These are phyloP conservation scores for Choristoneura rosaceana DNA, from an alignment of 2,888 invertebrate species.

Conservation along the genomic window DNA sequence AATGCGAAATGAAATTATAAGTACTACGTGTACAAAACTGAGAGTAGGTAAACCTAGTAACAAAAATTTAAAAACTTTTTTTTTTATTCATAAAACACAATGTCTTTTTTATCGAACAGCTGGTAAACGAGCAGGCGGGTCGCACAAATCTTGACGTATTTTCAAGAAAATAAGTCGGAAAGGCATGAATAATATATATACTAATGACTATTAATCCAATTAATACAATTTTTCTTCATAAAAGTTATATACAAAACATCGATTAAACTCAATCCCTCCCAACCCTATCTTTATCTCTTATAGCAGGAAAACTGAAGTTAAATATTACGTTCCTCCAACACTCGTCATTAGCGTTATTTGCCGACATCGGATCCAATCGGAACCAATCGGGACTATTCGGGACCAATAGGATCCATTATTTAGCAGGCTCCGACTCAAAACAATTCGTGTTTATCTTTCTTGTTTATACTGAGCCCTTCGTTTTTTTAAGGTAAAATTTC, in stretches of 20 bases:
- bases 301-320: conserved; percentile 35
- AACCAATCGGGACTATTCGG: conserved; percentile 15
- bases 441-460: conserved; percentile 9
- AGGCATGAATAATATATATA: too few relatives aligned
- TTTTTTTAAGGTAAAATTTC: conserved; percentile 6
- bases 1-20: too few relatives aligned
- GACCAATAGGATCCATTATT: conserved; percentile 19
- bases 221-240: too few relatives aligned
- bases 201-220: too few relatives aligned
- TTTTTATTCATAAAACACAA: too few relatives aligned
- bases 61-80: too few relatives aligned
- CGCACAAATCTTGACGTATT: too few relatives aligned
- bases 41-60: too few relatives aligned
- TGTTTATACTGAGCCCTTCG: background rate
- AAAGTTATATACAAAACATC: background rate
- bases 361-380: conserved; percentile 29
- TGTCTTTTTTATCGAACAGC: too few relatives aligned
- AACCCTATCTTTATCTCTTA: background rate
- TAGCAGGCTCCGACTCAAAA: conserved; percentile 11
- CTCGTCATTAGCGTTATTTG: conserved; percentile 37
- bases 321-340: conserved; percentile 22
- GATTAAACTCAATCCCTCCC: background rate
- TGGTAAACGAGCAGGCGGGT: too few relatives aligned
- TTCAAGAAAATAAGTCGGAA: too few relatives aligned
- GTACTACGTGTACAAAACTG: too few relatives aligned